Conservation (phyloP, 2,797 vertebrate species). For the Oceanodroma leucorhoa region DNA sequence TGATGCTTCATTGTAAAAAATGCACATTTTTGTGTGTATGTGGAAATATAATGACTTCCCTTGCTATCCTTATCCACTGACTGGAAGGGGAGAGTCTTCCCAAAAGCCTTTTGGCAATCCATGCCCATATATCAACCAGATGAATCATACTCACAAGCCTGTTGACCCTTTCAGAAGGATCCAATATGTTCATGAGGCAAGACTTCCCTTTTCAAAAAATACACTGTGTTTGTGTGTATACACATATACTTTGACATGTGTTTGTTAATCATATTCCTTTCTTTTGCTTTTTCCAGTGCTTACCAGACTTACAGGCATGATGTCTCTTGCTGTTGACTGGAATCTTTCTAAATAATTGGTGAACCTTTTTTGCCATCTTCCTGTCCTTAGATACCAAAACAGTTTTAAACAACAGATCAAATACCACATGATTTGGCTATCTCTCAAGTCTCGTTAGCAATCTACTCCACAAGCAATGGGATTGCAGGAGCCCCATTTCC, state of each 20-base stretch:
- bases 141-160: not conserved
- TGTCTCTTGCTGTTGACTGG: not conserved
- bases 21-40: not conserved
- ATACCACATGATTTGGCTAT: not conserved
- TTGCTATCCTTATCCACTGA: not conserved
- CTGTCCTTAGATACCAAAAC: not conserved
- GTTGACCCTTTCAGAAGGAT: not conserved
- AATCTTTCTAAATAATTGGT: not conserved
- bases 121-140: not conserved
- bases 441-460: not conserved
- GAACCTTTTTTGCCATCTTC: not conserved
- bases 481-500: not conserved
- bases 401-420: not conserved
- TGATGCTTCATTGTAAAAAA: not conserved
- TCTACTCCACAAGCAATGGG: not conserved
- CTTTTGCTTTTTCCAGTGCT: not conserved
- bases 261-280: not conserved
- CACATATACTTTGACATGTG: not conserved
- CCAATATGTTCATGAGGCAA: not conserved
- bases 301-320: not conserved
- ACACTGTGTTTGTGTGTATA: not conserved
- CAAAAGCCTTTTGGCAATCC: not conserved
- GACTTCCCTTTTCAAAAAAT: not conserved
- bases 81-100: not conserved
- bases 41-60: not conserved